Conservation (phyloP, 2,113 vertebrate species). For the Otis tarda region DNA sequence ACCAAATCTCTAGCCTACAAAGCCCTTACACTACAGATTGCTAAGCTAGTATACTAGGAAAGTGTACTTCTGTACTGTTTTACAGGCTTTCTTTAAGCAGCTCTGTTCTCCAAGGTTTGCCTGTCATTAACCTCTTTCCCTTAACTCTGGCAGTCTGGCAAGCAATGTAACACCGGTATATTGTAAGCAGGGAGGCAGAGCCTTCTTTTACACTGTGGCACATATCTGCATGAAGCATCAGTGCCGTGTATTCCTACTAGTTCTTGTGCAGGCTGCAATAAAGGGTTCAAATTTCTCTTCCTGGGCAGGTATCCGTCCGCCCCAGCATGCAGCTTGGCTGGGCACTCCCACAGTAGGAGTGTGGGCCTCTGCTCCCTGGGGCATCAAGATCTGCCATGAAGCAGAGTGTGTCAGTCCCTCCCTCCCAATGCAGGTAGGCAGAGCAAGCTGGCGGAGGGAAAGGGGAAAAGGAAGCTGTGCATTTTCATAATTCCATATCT, state of each 20-base stretch:
- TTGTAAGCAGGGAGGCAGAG: background rate
- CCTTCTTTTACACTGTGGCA: background rate
- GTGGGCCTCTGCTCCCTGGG: background rate
- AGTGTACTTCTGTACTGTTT: background rate
- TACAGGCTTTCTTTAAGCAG: background rate
- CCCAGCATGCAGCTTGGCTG: background rate
- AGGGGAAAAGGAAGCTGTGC: background rate
- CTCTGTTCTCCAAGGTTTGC: background rate
- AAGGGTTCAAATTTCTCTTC: background rate
- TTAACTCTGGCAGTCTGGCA: background rate
- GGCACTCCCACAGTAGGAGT: background rate
- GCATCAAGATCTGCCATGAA: background rate
- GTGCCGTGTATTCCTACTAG: background rate
- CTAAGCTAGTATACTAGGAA: background rate
- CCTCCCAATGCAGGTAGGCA: background rate
- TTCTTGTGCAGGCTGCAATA: background rate
- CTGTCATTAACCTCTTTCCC: background rate
- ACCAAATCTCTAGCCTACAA: background rate
- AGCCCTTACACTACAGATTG: background rate
- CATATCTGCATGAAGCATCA: rapidly evolving
- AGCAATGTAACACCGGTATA: background rate
- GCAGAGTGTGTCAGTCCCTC: background rate
- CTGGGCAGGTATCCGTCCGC: background rate
- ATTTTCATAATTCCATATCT: rapidly evolving
- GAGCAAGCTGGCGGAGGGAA: background rate